Percentiles rank a stretch among this genome's conserved stretches.
Conservation (phyloP, 2,113 vertebrate genomes). For the Sorex fumeus region DNA sequence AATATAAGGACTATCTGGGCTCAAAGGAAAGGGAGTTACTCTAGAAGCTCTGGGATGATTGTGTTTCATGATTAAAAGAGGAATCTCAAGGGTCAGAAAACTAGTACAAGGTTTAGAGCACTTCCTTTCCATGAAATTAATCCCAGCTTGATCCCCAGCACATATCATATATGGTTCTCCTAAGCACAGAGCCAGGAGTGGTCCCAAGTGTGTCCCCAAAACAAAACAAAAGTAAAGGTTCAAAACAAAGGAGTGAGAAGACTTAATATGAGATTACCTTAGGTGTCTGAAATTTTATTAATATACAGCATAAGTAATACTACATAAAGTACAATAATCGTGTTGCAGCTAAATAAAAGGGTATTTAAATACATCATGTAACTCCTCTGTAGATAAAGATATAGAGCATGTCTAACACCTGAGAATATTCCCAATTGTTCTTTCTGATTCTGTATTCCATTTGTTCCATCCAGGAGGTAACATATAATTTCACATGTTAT, state of each 20-base stretch:
- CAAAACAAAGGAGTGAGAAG: slow-evolving; percentile 6
- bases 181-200: no score
- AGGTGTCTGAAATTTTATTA: not conserved
- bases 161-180: no score
- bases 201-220: no score
- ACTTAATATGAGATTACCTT: slow-evolving; percentile 22
- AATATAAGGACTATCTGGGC: not conserved
- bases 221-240: not conserved
- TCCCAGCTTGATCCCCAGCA: no score
- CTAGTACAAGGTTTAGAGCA: no score
- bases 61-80: slow-evolving; percentile 44
- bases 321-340: slow-evolving; percentile 32
- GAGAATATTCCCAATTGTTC: slow-evolving; percentile 21
- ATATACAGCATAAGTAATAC: not conserved
- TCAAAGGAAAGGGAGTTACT: not conserved
- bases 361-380: not conserved
- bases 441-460: slow-evolving; percentile 51
- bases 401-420: not conserved
- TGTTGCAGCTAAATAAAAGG: slow-evolving; percentile 1
- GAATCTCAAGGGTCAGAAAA: no score
- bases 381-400: slow-evolving; percentile 17
- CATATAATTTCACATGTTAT: not conserved
- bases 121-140: no score
- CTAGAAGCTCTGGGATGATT: not conserved
- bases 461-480: not conserved